phyloP scores from a whole-genome alignment of 2,113 vertebrate genomes.

The Ahaetulla prasina region DNA sequence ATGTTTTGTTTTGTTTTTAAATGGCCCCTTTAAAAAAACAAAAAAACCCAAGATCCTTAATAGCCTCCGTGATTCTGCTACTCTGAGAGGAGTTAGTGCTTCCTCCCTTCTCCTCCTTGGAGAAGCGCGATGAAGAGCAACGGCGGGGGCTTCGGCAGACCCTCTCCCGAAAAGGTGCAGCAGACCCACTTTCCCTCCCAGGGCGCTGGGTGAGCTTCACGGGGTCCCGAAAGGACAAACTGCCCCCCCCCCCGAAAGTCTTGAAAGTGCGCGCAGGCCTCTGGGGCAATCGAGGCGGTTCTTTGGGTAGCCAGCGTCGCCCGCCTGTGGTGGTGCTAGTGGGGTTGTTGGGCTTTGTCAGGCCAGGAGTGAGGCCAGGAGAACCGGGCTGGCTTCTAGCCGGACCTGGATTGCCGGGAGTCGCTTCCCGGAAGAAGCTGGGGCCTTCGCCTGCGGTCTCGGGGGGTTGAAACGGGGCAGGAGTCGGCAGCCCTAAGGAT shows the following conservation, averaged over 20 bases:
- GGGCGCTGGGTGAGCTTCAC: neutral
- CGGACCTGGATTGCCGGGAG: neutral
- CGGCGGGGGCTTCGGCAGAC: neutral
- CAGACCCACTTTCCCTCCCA: neutral
- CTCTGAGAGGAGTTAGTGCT: neutral
- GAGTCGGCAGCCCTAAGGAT: neutral
- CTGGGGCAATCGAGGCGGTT: neutral
- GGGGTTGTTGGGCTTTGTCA: neutral
- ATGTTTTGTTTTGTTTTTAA: neutral
- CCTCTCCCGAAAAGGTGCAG: neutral
- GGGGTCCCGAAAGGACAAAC: neutral
- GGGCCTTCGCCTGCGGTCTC: neutral
- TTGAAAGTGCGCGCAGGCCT: neutral
- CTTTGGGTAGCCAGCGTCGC: neutral
- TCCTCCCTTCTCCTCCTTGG: neutral
- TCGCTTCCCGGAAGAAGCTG: neutral
- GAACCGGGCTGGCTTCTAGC: neutral
- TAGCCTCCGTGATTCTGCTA: neutral
- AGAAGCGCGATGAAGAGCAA: neutral
- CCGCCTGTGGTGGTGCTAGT: neutral
- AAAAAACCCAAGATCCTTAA: neutral
- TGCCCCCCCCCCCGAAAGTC: neutral
- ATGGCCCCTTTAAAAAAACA: neutral
- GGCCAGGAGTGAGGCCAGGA: too few relatives aligned
- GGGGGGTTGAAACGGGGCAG: neutral